Conservation (phyloP, 2,888 invertebrate genomes). For the Cerastis rubricosa region DNA sequence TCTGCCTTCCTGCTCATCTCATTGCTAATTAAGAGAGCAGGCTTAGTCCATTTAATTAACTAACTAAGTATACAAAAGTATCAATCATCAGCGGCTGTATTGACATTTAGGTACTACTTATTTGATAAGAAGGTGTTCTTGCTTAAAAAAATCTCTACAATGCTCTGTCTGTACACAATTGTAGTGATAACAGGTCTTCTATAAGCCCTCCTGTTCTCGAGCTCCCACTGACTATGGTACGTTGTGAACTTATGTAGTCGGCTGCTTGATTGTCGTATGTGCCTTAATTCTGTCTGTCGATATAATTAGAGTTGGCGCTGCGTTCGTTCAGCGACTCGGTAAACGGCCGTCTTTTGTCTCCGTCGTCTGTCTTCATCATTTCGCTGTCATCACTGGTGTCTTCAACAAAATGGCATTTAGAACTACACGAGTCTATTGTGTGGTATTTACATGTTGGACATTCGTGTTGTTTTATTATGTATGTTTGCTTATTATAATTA, state of each 20-base stretch:
- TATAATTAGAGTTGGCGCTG: constrained; percentile 56
- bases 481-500: too few species aligned
- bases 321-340: constrained; percentile 29
- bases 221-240: background rate
- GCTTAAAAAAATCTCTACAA: background rate
- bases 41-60: background rate
- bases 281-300: constrained; percentile 51
- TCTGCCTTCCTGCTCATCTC: too few species aligned
- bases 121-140: constrained; percentile 5
- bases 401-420: constrained; percentile 18
- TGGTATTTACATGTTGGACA: constrained; percentile 6
- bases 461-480: constrained; percentile 3
- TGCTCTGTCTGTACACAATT: background rate
- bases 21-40: too few species aligned
- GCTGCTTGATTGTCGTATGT: constrained; percentile 28
- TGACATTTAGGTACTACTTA: background rate
- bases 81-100: background rate
- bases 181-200: constrained; percentile 2
- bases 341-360: constrained; percentile 36
- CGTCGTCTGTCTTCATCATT: constrained; percentile 21
- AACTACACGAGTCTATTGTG: constrained; percentile 6
- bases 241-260: constrained; percentile 14
- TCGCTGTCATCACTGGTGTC: constrained; percentile 17
- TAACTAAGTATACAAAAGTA: too few species aligned
- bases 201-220: constrained; percentile 2